A percentile compares a stretch with the other conserved stretches of the same genome.
phyloP scores from a whole-genome alignment of 2,888 invertebrate genomes.

The Pegoplata infirma region DNA sequence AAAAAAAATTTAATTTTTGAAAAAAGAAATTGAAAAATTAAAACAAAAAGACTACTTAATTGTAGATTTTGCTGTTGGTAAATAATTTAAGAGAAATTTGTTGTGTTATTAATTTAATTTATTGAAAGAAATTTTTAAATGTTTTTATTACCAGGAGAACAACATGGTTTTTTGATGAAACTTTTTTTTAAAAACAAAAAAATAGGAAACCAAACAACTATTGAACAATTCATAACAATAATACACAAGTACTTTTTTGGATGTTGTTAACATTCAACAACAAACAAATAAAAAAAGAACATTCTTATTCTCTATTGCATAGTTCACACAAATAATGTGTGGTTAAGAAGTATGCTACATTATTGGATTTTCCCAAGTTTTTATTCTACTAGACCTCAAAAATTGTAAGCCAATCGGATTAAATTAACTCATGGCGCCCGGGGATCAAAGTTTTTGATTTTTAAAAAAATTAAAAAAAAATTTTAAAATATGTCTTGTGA shows the following conservation, averaged over 20 bases:
- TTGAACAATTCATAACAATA: conserved; percentile 54
- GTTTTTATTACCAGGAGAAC: neutral
- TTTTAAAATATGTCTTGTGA: no score
- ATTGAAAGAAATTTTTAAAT: conserved; percentile 1
- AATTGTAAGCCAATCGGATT: no score
- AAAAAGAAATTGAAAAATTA: no score
- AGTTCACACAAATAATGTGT: conserved; percentile 29
- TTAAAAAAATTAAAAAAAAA: no score
- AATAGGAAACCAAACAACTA: conserved; percentile 7
- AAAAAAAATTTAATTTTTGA: neutral
- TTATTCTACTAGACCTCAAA: no score
- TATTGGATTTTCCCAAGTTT: no score
- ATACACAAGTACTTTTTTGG: conserved; percentile 40
- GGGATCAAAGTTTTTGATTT: no score
- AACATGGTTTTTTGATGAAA: neutral
- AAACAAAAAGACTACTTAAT: no score
- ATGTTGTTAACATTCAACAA: conserved; percentile 5
- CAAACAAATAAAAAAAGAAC: conserved; percentile 30
- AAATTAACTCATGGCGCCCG: no score
- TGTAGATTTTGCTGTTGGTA: conserved; percentile 1
- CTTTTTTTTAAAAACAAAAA: neutral
- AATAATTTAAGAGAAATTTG: conserved; percentile 24
- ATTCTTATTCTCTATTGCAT: conserved; percentile 44
- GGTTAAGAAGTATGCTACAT: no score
- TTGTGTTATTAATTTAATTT: conserved; percentile 8